Conservation (phyloP, 2,113 vertebrate species). For the Protomyctophum bolini region DNA sequence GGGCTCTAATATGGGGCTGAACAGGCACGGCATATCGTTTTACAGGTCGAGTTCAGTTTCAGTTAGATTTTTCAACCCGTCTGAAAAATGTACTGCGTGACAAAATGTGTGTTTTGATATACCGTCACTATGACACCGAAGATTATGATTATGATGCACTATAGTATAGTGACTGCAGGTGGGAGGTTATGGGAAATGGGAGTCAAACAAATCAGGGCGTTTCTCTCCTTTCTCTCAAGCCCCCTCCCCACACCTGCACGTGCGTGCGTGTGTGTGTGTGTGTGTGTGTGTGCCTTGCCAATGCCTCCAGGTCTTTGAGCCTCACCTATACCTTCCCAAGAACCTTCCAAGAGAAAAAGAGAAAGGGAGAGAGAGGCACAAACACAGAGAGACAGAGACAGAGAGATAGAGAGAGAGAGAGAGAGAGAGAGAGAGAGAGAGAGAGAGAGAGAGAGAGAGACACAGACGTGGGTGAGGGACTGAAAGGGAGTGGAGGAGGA, state of each 20-base stretch:
- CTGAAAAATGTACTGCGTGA: no score
- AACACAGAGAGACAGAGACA: neutral
- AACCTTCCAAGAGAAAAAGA: neutral
- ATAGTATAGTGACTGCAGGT: neutral
- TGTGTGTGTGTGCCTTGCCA: slow-evolving; percentile 6
- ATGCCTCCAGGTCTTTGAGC: slow-evolving; percentile 58
- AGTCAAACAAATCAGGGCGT: slow-evolving; percentile 25
- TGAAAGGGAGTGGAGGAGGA: neutral
- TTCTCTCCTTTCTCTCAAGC: neutral
- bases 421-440: slow-evolving; percentile 24
- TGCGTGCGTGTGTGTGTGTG: slow-evolving; percentile 9
- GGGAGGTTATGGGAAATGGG: slow-evolving; percentile 25
- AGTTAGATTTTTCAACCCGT: neutral
- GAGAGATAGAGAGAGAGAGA: slow-evolving; percentile 23
- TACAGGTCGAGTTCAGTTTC: neutral
- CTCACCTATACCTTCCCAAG: slow-evolving; percentile 45
- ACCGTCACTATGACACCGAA: neutral
- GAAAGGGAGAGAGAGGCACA: neutral
- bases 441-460: slow-evolving; percentile 41
- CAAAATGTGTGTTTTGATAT: no score
- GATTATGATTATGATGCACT: neutral
- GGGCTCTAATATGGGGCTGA: neutral
- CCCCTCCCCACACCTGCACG: neutral
- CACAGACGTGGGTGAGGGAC: slow-evolving; percentile 16
- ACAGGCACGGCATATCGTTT: no score